Percentiles rank a stretch among this genome's conserved stretches.
Conservation (phyloP, 2,888 invertebrate genomes). For the Steromphala cineraria region DNA sequence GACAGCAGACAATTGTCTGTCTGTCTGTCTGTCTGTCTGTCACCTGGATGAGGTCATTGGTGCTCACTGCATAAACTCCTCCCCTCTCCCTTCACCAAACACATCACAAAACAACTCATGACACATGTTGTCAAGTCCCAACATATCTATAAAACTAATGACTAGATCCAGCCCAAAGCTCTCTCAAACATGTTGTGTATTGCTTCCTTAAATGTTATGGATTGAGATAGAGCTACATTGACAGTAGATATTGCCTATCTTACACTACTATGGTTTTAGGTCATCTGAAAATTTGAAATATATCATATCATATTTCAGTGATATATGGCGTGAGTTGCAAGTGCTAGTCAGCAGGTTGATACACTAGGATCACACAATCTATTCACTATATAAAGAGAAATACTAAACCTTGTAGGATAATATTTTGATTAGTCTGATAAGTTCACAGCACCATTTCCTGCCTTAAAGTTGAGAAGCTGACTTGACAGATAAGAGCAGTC, state of each 20-base stretch:
- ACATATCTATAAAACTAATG: not conserved
- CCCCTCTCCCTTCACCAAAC: not conserved
- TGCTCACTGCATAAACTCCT: not conserved
- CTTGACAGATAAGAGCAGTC: not conserved
- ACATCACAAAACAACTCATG: not conserved
- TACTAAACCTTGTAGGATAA: constrained; percentile 4
- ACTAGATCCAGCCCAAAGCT: not conserved
- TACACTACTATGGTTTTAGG: not conserved
- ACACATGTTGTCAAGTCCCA: not conserved
- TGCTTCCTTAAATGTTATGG: not conserved
- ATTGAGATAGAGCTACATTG: not conserved
- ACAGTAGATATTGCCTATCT: not conserved
- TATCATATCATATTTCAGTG: constrained; percentile 7
- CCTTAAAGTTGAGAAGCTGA: not conserved
- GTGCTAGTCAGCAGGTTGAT: not conserved
- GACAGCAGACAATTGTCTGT: not conserved
- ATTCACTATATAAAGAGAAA: constrained; percentile 8
- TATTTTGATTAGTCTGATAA: not conserved
- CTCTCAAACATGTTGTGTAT: not conserved
- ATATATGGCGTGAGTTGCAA: constrained; percentile 4
- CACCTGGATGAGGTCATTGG: not conserved
- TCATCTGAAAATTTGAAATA: constrained; percentile 8
- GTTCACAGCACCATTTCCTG: constrained; percentile 8
- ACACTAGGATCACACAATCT: not conserved
- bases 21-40: not conserved